Conservation (phyloP, 2,113 vertebrate species). For the Pedionomus torquatus region DNA sequence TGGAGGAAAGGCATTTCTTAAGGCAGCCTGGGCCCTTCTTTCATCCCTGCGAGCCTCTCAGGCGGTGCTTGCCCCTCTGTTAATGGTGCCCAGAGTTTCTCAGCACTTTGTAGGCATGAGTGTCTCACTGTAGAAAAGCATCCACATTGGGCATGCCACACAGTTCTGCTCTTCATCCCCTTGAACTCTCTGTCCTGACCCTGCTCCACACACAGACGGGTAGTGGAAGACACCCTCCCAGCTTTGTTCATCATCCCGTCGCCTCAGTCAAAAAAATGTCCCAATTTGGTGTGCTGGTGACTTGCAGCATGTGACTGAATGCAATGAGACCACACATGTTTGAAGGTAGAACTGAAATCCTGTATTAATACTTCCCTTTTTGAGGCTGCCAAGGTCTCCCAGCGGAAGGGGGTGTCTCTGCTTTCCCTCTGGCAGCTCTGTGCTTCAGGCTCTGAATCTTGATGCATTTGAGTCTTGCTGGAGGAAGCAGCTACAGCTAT, state of each 20-base stretch:
- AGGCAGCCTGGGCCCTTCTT: not conserved
- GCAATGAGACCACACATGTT: fast-evolving
- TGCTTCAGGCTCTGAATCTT: not conserved
- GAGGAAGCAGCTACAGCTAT: not conserved
- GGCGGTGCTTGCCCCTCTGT: not conserved
- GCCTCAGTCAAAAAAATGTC: not conserved
- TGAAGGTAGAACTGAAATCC: not conserved
- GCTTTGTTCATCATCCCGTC: not conserved
- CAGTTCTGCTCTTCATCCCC: not conserved
- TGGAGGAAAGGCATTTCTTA: not conserved
- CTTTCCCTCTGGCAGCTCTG: not conserved
- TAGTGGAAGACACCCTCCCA: not conserved
- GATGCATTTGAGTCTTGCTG: not conserved
- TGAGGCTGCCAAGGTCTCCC: not conserved
- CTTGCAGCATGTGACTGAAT: not conserved
- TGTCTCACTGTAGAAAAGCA: not conserved
- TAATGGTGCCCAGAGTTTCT: not conserved
- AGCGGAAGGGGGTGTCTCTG: not conserved
- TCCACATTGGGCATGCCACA: too few relatives aligned
- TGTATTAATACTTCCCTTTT: not conserved
- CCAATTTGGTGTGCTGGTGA: not conserved
- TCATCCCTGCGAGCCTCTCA: not conserved
- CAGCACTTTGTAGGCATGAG: not conserved
- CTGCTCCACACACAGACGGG: not conserved
- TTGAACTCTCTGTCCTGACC: not conserved